Conservation (phyloP, 2,113 vertebrate species). For the Buteo buteo region DNA sequence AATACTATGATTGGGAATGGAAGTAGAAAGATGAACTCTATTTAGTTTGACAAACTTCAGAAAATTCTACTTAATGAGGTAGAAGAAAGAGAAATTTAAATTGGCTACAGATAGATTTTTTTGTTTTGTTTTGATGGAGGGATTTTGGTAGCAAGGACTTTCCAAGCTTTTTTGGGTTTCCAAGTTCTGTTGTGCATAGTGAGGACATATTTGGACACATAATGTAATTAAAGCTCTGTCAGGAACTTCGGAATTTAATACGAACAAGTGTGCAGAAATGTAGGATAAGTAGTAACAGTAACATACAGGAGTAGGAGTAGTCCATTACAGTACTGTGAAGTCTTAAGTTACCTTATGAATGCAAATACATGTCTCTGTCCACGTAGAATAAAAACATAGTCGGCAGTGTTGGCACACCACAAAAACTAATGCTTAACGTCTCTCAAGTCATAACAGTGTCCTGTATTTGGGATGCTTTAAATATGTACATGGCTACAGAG, state of each 20-base stretch:
- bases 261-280: not conserved
- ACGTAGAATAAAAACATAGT: not conserved
- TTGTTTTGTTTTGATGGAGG: not conserved
- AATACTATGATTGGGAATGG: not conserved
- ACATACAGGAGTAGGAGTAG: not conserved
- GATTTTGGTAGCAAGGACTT: not conserved
- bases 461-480: not conserved
- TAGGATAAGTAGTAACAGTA: not conserved
- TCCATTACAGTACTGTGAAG: not conserved
- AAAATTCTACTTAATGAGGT: not conserved
- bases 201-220: not conserved
- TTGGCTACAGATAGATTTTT: not conserved
- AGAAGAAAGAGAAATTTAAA: not conserved
- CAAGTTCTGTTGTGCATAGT: not conserved
- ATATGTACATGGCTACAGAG: not conserved
- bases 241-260: not conserved
- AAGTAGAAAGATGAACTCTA: not conserved
- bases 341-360: not conserved
- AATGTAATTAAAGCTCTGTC: not conserved
- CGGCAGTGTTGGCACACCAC: not conserved
- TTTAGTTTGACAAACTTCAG: not conserved
- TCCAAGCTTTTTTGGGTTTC: not conserved
- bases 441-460: not conserved
- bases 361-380: not conserved
- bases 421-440: rapidly evolving